Evolutionary conservation across 2,797 vertebrate genomes (phyloP), one percentile per base, ranked within the genome.

Genomic region (Peromyscus eremicus): DNA sequence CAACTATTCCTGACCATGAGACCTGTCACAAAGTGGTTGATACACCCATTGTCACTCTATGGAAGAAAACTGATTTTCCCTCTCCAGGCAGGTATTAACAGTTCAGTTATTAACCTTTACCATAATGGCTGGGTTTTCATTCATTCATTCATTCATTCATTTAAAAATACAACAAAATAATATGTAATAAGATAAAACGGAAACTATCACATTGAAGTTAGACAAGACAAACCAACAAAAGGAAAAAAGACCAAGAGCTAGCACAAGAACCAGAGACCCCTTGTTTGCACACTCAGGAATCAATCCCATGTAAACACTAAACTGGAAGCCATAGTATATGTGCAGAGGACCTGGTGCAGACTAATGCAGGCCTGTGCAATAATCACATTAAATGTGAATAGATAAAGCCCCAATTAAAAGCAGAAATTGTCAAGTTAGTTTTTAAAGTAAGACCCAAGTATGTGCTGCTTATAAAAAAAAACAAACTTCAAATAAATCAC

Each of bases 401-500:
- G 1, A 62, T 17, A 80, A 87, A 77, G 46, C 16, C 16, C 3
- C 64, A 97, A 66, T 52, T 87, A 90, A 95, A 93, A 92, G 23
- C 14, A n/a, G 16, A 95, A 40, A 55, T 32, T 92, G 3, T 89
- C 52, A 86, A 93, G 73, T 82, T 66, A 71, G 10, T 43, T 76
- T 76, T 60, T 80, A 75, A 87, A 64, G 27, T 71, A 95, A 81
- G 32, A 81, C n/a, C 6, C 16, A 89, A 79, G n/a, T 80, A 80
- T 40, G 43, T 40, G 52, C 34, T 93, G 40, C 29, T 46, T 95
- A 2, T 92, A 1, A 2, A 81, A 96, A 70, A 96, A 70, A 66
- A 91, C 6, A 75, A 91, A 94, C 27, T 89, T 89, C 37, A 82
- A 93, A 92, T 86, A 92, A 95, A 92, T 81, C 60, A 89, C 17